phyloP scores from a whole-genome alignment of 2,797 vertebrate genomes.

The Parotocinclus haroldoi region DNA sequence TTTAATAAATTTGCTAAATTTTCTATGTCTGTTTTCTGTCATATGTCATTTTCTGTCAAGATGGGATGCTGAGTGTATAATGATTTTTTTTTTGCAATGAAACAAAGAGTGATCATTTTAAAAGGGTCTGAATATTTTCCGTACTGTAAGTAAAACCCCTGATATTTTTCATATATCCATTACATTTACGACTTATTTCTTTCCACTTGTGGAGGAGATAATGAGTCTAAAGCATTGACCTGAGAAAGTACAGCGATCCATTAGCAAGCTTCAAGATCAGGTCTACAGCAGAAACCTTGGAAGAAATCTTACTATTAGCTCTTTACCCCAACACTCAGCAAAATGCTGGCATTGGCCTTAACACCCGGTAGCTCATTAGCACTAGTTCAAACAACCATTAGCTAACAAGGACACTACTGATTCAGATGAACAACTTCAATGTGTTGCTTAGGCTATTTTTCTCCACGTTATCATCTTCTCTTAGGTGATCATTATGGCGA shows the following conservation, averaged over 20 bases:
- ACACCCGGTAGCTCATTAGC: conserved; percentile 50
- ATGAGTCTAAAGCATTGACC: conserved; percentile 39
- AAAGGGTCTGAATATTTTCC: too few species aligned
- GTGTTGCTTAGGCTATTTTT: conserved; percentile 53
- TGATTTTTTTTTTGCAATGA: too few species aligned
- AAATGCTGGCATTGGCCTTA: conserved; percentile 3
- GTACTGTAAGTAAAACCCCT: too few species aligned
- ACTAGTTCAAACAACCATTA: conserved; percentile 44
- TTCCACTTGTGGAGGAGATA: conserved; percentile 18
- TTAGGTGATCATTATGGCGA: conserved; percentile 59
- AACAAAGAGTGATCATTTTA: too few species aligned
- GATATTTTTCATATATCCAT: too few species aligned
- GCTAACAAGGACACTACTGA: conserved; percentile 49
- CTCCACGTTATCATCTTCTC: conserved; percentile 49
- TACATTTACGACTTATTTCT: not conserved
- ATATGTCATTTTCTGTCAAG: too few species aligned
- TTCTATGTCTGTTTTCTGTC: too few species aligned
- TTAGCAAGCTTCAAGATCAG: conserved; percentile 26
- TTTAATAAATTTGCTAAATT: too few species aligned
- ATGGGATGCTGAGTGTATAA: too few species aligned
- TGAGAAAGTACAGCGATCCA: conserved; percentile 32
- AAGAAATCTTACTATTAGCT: conserved; percentile 32
- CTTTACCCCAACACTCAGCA: conserved; percentile 17
- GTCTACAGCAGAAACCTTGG: conserved; percentile 8
- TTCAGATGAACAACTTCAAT: conserved; percentile 52